These are phyloP conservation scores for Pachypanchax playfairii DNA, from an alignment of 2,113 vertebrate species.

Conservation along the genomic window DNA sequence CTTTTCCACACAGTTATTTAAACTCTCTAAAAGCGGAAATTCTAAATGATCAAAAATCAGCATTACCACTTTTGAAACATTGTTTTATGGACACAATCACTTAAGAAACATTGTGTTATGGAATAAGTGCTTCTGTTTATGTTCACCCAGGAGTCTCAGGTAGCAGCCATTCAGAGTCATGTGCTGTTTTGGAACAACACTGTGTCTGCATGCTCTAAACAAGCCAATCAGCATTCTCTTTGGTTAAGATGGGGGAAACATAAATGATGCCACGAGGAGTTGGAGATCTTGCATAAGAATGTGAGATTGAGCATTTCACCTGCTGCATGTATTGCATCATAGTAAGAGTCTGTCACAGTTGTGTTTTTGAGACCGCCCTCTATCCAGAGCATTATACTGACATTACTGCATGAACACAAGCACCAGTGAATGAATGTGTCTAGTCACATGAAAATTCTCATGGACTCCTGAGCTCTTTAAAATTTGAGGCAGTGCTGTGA, in stretches of 20 bases:
- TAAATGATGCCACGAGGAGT: background rate
- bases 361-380: slow-evolving; percentile 15
- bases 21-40: too few species aligned
- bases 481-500: background rate
- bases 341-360: slow-evolving; percentile 4
- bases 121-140: slow-evolving; percentile 37
- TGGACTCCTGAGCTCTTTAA: background rate
- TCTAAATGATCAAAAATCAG: too few species aligned
- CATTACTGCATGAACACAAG: slow-evolving; percentile 51
- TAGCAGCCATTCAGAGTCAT: slow-evolving; percentile 17
- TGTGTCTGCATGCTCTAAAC: slow-evolving; percentile 82
- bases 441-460: background rate
- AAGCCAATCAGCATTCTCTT: slow-evolving; percentile 77
- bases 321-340: slow-evolving; percentile 44
- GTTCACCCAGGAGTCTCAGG: background rate
- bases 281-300: slow-evolving; percentile 14
- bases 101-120: slow-evolving; percentile 46
- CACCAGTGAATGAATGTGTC: slow-evolving; percentile 22
- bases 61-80: too few species aligned
- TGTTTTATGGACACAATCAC: too few species aligned
- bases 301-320: slow-evolving; percentile 17
- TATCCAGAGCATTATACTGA: slow-evolving; percentile 22
- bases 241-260: slow-evolving; percentile 7
- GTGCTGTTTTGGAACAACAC: slow-evolving; percentile 41
- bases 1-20: too few species aligned